Evolutionary conservation across 2,113 vertebrate genomes (phyloP).

Genomic region (Charina bottae): DNA sequence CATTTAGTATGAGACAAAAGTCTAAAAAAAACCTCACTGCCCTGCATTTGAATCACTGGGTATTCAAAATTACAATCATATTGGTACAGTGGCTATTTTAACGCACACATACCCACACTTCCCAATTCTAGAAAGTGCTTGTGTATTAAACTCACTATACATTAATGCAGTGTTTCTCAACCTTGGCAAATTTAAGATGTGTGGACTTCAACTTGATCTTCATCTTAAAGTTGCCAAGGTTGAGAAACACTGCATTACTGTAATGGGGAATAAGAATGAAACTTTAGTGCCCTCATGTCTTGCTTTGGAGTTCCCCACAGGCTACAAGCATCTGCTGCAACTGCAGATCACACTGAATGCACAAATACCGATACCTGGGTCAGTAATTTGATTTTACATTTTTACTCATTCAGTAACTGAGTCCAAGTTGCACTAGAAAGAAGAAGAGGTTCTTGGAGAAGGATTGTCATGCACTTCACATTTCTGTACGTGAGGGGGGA

Average conservation of each 20-base stretch:
- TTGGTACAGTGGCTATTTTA: neutral
- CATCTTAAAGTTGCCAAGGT: too few species aligned
- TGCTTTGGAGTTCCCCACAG: neutral
- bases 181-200: too few species aligned
- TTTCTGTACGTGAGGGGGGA: neutral
- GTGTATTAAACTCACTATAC: neutral
- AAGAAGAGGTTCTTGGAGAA: neutral
- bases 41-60: neutral
- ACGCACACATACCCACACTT: neutral
- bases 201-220: too few species aligned
- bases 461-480: neutral
- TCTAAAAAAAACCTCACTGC: slow-evolving; percentile 25
- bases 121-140: neutral
- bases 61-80: neutral
- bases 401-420: neutral
- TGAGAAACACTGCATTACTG: too few species aligned
- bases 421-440: neutral
- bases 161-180: too few species aligned
- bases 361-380: neutral
- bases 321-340: neutral
- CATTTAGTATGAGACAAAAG: neutral
- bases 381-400: neutral
- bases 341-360: neutral
- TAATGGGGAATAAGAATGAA: neutral
- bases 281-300: neutral